Percentiles rank a stretch among this genome's conserved stretches.
Conservation (phyloP, 2,113 vertebrate genomes). For the Pristiophorus japonicus region DNA sequence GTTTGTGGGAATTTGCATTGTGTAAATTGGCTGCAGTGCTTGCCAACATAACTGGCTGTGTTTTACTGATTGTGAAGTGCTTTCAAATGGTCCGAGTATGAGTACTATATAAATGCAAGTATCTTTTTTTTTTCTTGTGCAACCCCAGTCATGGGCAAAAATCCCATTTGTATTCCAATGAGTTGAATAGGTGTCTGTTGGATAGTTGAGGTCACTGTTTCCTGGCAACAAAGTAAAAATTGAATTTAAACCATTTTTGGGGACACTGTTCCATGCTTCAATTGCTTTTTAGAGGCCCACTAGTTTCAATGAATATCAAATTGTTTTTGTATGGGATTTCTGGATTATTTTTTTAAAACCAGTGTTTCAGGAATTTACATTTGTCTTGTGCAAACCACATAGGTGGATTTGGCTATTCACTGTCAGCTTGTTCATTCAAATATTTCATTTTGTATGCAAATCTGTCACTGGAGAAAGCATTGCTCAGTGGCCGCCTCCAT, state of each 20-base stretch:
- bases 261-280: too few relatives aligned
- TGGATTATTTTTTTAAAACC: too few relatives aligned
- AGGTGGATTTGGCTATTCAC: neutral
- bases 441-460: neutral
- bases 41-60: too few relatives aligned
- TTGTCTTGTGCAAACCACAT: neutral
- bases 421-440: neutral
- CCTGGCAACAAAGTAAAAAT: too few relatives aligned
- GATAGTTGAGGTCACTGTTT: neutral
- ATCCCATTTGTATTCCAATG: neutral
- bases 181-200: neutral
- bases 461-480: neutral
- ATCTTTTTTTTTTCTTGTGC: too few relatives aligned
- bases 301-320: neutral
- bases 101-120: neutral
- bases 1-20: neutral
- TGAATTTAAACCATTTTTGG: too few relatives aligned
- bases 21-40: neutral
- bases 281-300: neutral
- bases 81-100: too few relatives aligned
- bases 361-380: neutral
- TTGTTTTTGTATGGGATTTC: neutral
- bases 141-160: neutral
- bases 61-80: neutral
- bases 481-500: neutral